These are phyloP conservation scores for Drosophila navojoa DNA, from an alignment of 1,140 invertebrate species.

Conservation along the genomic window DNA sequence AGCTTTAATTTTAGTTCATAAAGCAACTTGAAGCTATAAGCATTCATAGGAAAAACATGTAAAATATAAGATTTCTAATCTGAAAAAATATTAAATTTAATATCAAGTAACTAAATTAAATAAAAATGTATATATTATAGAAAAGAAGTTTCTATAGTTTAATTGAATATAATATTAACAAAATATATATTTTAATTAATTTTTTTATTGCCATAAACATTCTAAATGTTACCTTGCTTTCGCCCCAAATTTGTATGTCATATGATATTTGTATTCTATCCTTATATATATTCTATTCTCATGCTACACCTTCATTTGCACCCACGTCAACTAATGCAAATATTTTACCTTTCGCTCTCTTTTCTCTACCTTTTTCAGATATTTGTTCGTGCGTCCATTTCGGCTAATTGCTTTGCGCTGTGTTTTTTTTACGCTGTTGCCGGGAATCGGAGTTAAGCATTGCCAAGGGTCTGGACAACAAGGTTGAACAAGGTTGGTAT, in stretches of 20 bases:
- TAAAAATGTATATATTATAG: no score
- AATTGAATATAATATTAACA: no score
- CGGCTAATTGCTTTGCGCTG: constrained; percentile 75
- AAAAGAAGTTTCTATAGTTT: no score
- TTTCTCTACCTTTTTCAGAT: constrained; percentile 43
- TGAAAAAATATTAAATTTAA: no score
- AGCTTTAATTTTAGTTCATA: no score
- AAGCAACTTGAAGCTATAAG: no score
- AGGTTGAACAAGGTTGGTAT: constrained; percentile 51
- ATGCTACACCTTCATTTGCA: constrained; percentile 38
- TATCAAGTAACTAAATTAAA: no score
- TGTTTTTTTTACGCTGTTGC: constrained; percentile 6
- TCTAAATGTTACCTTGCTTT: neutral
- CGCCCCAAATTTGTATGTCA: constrained; percentile 6
- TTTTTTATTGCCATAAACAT: no score
- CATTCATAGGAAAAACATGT: no score
- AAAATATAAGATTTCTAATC: no score
- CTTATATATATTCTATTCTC: constrained; percentile 30
- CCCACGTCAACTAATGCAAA: constrained; percentile 62
- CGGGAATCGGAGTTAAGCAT: constrained; percentile 47
- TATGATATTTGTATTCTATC: constrained; percentile 17
- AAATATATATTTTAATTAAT: no score
- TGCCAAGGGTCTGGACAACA: constrained; percentile 21
- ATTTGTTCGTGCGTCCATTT: constrained; percentile 67
- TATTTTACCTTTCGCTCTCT: constrained; percentile 71